Evolutionary conservation across 2,113 vertebrate genomes (phyloP).

Genomic region (Ginglymostoma cirratum): DNA sequence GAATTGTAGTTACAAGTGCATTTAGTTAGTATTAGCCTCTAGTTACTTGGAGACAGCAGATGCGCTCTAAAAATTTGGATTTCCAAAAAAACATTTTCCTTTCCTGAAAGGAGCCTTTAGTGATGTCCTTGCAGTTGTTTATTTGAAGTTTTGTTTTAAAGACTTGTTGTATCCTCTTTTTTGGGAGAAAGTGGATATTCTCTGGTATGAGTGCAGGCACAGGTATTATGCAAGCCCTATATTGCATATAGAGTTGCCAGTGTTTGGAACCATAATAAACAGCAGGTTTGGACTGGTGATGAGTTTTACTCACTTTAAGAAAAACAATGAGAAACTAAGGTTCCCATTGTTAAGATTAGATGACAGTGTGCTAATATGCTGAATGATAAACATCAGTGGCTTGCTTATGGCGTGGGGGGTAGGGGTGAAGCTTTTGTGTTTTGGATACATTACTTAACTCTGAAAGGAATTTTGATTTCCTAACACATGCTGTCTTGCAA

Average conservation of each 20-base stretch:
- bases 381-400: neutral
- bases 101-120: neutral
- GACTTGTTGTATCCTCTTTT: neutral
- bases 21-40: neutral
- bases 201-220: neutral
- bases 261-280: neutral
- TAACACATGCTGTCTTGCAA: neutral
- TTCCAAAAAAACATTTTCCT: neutral
- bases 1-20: neutral
- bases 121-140: neutral
- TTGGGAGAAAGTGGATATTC: neutral
- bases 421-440: neutral
- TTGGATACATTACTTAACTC: neutral
- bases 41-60: neutral
- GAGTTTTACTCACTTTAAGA: neutral
- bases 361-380: neutral
- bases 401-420: neutral
- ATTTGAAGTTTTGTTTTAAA: neutral
- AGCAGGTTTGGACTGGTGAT: neutral
- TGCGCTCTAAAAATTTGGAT: neutral
- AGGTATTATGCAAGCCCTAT: neutral
- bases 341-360: neutral
- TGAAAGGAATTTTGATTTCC: neutral
- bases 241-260: neutral
- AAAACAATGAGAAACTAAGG: neutral